Base-by-base conservation (phyloP, 2,888 invertebrate genomes). In the Buathra laborator region DNA sequence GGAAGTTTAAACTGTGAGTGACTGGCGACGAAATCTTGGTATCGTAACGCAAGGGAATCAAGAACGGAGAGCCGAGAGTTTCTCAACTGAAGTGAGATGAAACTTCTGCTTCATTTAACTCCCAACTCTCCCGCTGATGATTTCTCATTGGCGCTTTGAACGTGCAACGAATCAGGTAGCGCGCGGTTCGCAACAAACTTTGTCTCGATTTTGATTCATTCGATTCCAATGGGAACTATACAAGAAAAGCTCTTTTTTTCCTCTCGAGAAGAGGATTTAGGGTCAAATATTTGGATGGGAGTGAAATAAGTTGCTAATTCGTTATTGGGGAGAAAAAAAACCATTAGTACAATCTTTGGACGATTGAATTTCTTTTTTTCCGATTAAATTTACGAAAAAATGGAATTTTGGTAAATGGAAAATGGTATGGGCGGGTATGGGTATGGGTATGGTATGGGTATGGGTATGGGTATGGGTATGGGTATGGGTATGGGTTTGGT, bases 91-190 rank as follows among this genome's bases (percentile, higher is more conserved):
- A 85, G 81, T 71, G 71, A 68, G 70, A 82, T 75, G 46, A 66
- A 81, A 85, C 81, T 81, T 81, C 76, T 66, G 70, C 81, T 81
- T 78, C 84, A 75, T 85, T 85, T 74, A 59, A 19, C 70, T 71
- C 66, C 56, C 44, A 66, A 74, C 37, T 67, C 29, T 48, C 62
- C n/a, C 70, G 16, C 32, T 46, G 59, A 78, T 78, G 62, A 70
- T 68, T 78, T 32, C 59, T 16, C 62, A 19, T n/a, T 32, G 3
- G n/a, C 44, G 24, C 19, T 44, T 12, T 37, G 56, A 59, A 48
- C 67, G 37, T 16, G 16, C 32, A 12, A 12, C 48, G 10, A 66
- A 76, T 76, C 53, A 53, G 76, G 53, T 24, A 51, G 43, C 43
- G n/a, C 16, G 76, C 24, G 53, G 14, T 43, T 64, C n/a, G 9